These are phyloP conservation scores for Phasia obesa DNA, from an alignment of 2,888 invertebrate species.

Conservation along the genomic window DNA sequence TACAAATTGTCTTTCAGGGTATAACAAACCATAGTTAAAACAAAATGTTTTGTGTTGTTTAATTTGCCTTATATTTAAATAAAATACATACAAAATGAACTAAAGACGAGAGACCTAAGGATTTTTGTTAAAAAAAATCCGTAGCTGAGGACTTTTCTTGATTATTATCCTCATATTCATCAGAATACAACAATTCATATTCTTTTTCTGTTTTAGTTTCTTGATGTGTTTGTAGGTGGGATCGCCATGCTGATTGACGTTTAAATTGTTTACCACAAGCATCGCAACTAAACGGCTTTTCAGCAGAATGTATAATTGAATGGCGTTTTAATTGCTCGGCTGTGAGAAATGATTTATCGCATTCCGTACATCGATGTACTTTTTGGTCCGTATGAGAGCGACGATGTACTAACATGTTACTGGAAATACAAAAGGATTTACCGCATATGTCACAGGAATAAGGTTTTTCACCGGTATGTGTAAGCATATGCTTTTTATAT, in stretches of 20 bases:
- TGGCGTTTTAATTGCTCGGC: constrained; percentile 81
- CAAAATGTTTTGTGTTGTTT: too few relatives aligned
- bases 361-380: constrained; percentile 78
- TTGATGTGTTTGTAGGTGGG: constrained; percentile 74
- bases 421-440: constrained; percentile 80
- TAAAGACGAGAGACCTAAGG: not conserved
- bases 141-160: constrained; percentile 33
- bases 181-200: constrained; percentile 61
- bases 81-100: not conserved
- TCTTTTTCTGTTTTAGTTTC: constrained; percentile 62
- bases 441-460: constrained; percentile 79
- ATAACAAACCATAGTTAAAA: too few relatives aligned
- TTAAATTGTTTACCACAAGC: constrained; percentile 73
- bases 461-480: constrained; percentile 81
- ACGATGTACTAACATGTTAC: constrained; percentile 81
- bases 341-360: constrained; percentile 80
- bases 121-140: constrained; percentile 24
- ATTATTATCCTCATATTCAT: constrained; percentile 44
- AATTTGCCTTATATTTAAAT: not conserved
- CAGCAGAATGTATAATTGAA: constrained; percentile 78
- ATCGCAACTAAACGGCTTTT: constrained; percentile 75
- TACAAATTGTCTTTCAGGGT: too few relatives aligned
- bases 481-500: constrained; percentile 81
- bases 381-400: constrained; percentile 79
- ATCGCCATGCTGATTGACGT: constrained; percentile 73